These are phyloP conservation scores for Copidosoma aretas DNA, from an alignment of 2,888 invertebrate genomes.

Conservation along the genomic window DNA sequence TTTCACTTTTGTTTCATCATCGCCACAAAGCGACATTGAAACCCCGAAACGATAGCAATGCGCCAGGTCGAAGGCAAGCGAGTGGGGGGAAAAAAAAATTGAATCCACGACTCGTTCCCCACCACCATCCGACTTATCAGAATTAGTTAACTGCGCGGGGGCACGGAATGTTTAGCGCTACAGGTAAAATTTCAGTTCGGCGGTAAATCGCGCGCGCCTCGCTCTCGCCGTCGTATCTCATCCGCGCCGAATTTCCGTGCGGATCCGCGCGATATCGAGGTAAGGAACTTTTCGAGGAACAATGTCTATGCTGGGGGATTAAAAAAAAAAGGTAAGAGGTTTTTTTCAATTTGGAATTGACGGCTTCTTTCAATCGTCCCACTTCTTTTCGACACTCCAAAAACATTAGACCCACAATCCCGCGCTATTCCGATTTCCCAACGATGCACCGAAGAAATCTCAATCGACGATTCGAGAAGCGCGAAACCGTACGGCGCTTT, in stretches of 20 bases:
- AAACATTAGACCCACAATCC: no score
- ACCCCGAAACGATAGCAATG: constrained; percentile 13
- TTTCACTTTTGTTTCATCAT: not conserved
- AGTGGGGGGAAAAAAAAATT: constrained; percentile 10
- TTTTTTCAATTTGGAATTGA: no score
- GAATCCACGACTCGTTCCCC: constrained; percentile 31
- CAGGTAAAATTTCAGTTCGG: constrained; percentile 30
- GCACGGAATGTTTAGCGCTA: constrained; percentile 31
- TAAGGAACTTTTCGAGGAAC: not conserved
- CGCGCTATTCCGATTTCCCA: no score
- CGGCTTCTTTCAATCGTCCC: no score
- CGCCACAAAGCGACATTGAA: constrained; percentile 3
- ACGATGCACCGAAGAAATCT: no score
- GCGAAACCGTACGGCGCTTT: no score
- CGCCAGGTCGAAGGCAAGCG: not conserved
- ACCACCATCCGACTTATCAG: constrained; percentile 29
- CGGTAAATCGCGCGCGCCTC: constrained; percentile 20
- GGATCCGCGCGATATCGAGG: constrained; percentile 4
- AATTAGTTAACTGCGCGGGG: constrained; percentile 33
- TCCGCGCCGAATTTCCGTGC: constrained; percentile 4
- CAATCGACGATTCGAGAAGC: no score
- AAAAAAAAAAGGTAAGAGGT: no score
- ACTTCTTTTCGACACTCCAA: no score
- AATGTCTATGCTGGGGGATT: not conserved
- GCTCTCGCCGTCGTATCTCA: constrained; percentile 11